These are phyloP conservation scores for Nomia melanderi DNA, from an alignment of 1,140 invertebrate genomes.

Conservation along the genomic window DNA sequence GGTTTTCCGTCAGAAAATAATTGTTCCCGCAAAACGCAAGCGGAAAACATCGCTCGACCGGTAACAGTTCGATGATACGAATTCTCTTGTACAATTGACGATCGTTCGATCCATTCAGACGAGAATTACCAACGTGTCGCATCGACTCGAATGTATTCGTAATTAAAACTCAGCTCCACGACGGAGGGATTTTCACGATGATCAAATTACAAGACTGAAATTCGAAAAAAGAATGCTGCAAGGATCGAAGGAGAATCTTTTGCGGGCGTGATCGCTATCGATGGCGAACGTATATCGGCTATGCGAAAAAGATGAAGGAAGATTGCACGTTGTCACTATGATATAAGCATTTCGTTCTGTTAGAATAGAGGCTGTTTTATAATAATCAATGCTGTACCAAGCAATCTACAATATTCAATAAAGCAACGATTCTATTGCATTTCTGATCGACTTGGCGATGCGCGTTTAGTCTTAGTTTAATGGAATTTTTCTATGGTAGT, in stretches of 20 bases:
- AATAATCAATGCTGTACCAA: conserved; percentile 30
- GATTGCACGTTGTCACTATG: not conserved
- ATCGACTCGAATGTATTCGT: not conserved
- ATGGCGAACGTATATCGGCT: not conserved
- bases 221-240: not conserved
- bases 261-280: not conserved
- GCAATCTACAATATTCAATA: conserved; percentile 19
- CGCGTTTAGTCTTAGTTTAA: conserved; percentile 17
- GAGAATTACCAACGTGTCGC: too few species aligned
- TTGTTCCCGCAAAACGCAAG: not conserved
- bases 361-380: conserved; percentile 19
- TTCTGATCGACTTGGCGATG: conserved; percentile 5
- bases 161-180: not conserved
- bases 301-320: not conserved
- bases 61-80: too few species aligned
- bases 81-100: too few species aligned
- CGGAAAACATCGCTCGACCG: too few species aligned
- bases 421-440: conserved; percentile 15
- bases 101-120: too few species aligned
- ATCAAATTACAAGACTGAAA: not conserved
- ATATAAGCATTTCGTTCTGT: not conserved
- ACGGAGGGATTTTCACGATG: not conserved
- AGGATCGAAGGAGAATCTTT: not conserved
- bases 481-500: conserved; percentile 68
- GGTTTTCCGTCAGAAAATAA: not conserved